Evolutionary conservation across 1,140 invertebrate genomes (phyloP).

Genomic region (Sarcophaga bullata): DNA sequence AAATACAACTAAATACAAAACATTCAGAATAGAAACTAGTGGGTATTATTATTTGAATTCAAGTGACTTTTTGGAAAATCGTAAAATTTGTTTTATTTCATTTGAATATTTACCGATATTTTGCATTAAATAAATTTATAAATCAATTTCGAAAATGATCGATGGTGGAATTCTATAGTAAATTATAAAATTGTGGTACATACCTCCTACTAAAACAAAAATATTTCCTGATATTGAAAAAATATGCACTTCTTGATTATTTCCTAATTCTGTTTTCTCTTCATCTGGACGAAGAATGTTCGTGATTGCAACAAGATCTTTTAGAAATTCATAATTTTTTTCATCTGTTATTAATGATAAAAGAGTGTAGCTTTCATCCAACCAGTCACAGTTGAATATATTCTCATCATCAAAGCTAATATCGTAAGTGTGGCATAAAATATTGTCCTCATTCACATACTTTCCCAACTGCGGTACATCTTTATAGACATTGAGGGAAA

Average conservation of each 20-base stretch:
- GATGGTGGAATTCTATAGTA: no score
- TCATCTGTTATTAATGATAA: slow-evolving; percentile 46
- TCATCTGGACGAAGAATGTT: slow-evolving; percentile 41
- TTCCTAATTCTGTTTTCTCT: not conserved
- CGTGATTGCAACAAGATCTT: slow-evolving; percentile 43
- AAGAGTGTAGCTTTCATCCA: slow-evolving; percentile 52
- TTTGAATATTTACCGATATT: not conserved
- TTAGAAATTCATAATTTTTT: slow-evolving; percentile 51
- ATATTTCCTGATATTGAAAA: slow-evolving; percentile 43
- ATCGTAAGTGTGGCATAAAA: slow-evolving; percentile 51
- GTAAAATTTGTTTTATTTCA: no score
- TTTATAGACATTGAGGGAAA: slow-evolving; percentile 52
- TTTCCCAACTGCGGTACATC: slow-evolving; percentile 54
- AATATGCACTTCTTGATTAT: slow-evolving; percentile 46
- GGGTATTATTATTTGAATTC: no score
- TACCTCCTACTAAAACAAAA: slow-evolving; percentile 41
- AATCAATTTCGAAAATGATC: no score
- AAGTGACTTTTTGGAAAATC: no score
- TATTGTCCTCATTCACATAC: slow-evolving; percentile 40
- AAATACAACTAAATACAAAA: no score
- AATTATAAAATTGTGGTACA: not conserved
- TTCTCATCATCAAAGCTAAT: slow-evolving; percentile 58
- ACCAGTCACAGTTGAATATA: slow-evolving; percentile 55
- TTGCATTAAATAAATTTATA: not conserved
- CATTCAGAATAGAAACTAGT: no score